Evolutionary conservation across 2,888 invertebrate species (phyloP).

Genomic region (Unio pictorum): DNA sequence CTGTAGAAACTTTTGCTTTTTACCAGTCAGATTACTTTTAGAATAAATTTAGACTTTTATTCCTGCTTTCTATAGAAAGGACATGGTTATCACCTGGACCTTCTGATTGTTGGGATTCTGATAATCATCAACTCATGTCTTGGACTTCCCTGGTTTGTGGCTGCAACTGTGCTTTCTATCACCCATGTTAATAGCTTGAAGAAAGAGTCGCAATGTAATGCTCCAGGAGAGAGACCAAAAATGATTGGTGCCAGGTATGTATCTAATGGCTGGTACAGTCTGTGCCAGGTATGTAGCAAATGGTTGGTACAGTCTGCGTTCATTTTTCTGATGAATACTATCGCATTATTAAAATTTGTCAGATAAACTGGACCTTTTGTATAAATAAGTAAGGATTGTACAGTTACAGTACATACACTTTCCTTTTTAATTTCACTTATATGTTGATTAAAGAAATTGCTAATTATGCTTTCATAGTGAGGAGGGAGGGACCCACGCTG

Average conservation of each 20-base stretch:
- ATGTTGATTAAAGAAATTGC: too few relatives aligned
- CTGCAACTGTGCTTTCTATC: slow-evolving; percentile 96
- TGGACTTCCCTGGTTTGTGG: slow-evolving; percentile 88
- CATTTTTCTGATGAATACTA: too few relatives aligned
- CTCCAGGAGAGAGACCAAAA: slow-evolving; percentile 96
- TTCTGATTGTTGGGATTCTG: slow-evolving; percentile 89
- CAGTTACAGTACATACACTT: too few relatives aligned
- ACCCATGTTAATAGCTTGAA: slow-evolving; percentile 97
- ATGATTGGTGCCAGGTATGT: slow-evolving; percentile 87
- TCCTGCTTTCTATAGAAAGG: slow-evolving; percentile 80
- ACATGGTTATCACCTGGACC: slow-evolving; percentile 95
- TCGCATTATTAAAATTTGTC: too few relatives aligned
- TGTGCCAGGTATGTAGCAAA: too few relatives aligned
- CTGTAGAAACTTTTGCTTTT: neutral
- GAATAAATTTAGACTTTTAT: neutral
- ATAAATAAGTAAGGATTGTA: too few relatives aligned
- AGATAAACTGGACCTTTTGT: too few relatives aligned
- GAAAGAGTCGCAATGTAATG: slow-evolving; percentile 95
- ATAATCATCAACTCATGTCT: slow-evolving; percentile 92
- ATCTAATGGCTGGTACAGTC: neutral
- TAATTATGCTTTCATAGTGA: too few relatives aligned
- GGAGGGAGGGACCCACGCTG: too few relatives aligned
- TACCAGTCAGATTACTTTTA: neutral
- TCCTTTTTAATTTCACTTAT: too few relatives aligned
- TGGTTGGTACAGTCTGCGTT: too few relatives aligned